phyloP scores from a whole-genome alignment of 1,140 invertebrate genomes.

The Amyelois transitella region DNA sequence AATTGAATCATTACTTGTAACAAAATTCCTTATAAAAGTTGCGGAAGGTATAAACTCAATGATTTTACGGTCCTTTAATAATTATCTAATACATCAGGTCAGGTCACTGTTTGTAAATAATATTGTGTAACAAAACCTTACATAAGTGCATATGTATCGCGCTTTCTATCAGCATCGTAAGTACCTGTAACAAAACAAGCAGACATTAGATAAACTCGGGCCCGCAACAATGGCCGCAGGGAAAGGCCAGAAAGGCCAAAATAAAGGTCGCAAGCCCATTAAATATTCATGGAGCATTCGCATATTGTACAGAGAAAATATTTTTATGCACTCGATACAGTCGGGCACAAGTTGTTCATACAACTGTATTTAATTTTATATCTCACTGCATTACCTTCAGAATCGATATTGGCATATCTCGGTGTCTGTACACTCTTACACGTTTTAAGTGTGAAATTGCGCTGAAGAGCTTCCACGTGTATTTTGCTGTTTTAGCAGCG shows the following conservation, averaged over 20 bases:
- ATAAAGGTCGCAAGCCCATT: slow-evolving; percentile 55
- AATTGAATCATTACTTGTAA: too few species aligned
- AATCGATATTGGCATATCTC: not conserved
- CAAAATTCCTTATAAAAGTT: too few species aligned
- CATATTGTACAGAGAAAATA: slow-evolving; percentile 39
- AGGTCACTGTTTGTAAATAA: not conserved
- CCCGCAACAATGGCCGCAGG: slow-evolving; percentile 37
- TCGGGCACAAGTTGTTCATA: slow-evolving; percentile 1
- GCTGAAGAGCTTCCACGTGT: not conserved
- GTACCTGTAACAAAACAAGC: slow-evolving; percentile 34
- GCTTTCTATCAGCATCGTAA: not conserved
- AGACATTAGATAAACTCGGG: slow-evolving; percentile 38
- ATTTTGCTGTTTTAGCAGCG: not conserved
- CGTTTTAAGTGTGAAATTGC: not conserved
- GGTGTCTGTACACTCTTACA: not conserved
- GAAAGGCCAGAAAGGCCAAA: slow-evolving; percentile 53
- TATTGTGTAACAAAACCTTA: not conserved
- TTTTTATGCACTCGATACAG: slow-evolving; percentile 23
- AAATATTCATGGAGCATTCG: slow-evolving; percentile 59
- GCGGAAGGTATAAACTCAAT: too few species aligned
- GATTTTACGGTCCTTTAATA: too few species aligned
- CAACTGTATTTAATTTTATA: not conserved
- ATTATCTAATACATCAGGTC: too few species aligned
- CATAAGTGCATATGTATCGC: not conserved
- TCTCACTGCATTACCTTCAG: not conserved